Conservation (phyloP, 2,888 invertebrate species). For the Galerucella calmariensis region DNA sequence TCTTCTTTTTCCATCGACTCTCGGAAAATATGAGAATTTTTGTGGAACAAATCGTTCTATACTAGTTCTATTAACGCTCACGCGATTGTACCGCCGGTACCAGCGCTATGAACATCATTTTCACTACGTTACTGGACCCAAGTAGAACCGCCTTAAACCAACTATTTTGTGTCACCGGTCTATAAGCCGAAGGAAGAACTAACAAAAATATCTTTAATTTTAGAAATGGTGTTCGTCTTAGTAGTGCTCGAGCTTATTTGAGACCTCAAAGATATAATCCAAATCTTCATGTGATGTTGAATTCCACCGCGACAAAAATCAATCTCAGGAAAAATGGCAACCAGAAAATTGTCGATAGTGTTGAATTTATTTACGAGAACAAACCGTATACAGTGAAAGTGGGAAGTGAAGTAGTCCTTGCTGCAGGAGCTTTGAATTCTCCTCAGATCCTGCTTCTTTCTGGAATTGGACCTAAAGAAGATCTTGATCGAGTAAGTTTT, state of each 20-base stretch:
- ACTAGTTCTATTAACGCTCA: too few species aligned
- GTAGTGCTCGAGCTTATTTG: constrained; percentile 72
- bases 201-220: constrained; percentile 33
- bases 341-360: constrained; percentile 69
- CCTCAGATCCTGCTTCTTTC: constrained; percentile 76
- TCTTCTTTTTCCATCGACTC: too few species aligned
- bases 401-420: constrained; percentile 71
- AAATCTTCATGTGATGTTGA: constrained; percentile 73
- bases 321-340: constrained; percentile 64
- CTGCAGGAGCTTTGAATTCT: constrained; percentile 74
- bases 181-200: too few species aligned
- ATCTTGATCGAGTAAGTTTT: constrained; percentile 63
- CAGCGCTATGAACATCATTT: too few species aligned
- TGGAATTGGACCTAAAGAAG: constrained; percentile 74
- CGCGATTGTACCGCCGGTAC: too few species aligned
- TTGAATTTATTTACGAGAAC: constrained; percentile 71
- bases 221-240: constrained; percentile 72
- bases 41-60: too few species aligned
- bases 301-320: constrained; percentile 72
- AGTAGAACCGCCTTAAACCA: too few species aligned
- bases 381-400: constrained; percentile 65
- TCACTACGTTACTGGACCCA: too few species aligned
- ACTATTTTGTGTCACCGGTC: too few species aligned
- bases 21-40: too few species aligned
- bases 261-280: constrained; percentile 69